These are phyloP conservation scores for Hesperophylax magnus DNA, from an alignment of 1,140 invertebrate genomes.

Conservation along the genomic window DNA sequence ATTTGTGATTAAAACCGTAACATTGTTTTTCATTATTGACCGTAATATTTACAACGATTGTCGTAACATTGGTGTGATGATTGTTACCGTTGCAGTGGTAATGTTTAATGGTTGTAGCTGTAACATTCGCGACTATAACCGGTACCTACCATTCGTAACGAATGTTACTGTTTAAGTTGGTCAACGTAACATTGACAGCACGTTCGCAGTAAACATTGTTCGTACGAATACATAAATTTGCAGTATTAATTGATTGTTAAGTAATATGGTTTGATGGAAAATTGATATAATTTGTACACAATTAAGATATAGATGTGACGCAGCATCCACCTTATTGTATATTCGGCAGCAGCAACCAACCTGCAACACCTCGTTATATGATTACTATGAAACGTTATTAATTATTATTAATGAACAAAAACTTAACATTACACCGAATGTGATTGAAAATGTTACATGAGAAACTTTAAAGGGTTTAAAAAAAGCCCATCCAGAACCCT, in stretches of 20 bases:
- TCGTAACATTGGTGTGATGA: not conserved
- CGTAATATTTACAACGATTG: not conserved
- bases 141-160: too few species aligned
- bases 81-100: constrained; percentile 1
- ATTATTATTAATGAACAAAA: too few species aligned
- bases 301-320: constrained; percentile 10
- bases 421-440: too few species aligned
- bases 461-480: too few species aligned
- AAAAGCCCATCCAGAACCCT: too few species aligned
- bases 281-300: not conserved
- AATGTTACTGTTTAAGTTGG: too few species aligned
- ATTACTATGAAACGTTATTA: too few species aligned
- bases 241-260: constrained; percentile 5
- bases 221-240: not conserved
- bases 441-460: too few species aligned
- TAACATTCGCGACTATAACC: too few species aligned
- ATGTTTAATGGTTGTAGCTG: not conserved
- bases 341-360: not conserved
- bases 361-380: too few species aligned
- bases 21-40: not conserved
- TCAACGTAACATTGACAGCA: not conserved
- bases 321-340: not conserved
- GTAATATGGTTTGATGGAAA: not conserved
- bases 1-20: not conserved
- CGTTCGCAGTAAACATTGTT: constrained; percentile 6